Evolutionary conservation across 2,888 invertebrate genomes (phyloP).

Genomic region (Agapostemon virescens): DNA sequence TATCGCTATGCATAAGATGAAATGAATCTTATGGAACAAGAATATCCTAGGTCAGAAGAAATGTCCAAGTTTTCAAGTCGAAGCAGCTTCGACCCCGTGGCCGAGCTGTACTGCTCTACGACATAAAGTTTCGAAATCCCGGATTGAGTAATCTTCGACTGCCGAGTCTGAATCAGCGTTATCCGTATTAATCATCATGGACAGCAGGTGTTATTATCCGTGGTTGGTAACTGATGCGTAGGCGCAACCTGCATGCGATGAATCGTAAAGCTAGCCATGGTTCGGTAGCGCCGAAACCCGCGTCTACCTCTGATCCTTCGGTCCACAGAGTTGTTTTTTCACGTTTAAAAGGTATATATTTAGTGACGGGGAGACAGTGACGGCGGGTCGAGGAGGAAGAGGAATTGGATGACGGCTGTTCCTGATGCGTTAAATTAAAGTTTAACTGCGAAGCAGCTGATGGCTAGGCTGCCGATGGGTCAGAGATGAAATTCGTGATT

Average conservation of each 20-base stretch:
- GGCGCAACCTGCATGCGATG: slow-evolving; percentile 44
- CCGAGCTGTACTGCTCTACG: background rate
- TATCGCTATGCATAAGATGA: too few species aligned
- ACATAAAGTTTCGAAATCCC: slow-evolving; percentile 21
- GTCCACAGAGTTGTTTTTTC: slow-evolving; percentile 22
- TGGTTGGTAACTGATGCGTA: slow-evolving; percentile 35
- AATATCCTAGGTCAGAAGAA: too few species aligned
- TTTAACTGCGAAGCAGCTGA: slow-evolving; percentile 73
- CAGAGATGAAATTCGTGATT: slow-evolving; percentile 69
- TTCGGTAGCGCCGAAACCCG: slow-evolving; percentile 8
- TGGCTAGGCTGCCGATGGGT: slow-evolving; percentile 57
- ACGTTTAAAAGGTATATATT: slow-evolving; percentile 13
- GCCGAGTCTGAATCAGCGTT: slow-evolving; percentile 25
- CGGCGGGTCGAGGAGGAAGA: background rate
- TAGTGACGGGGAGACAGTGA: slow-evolving; percentile 18
- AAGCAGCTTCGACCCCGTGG: too few species aligned
- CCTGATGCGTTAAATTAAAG: slow-evolving; percentile 80
- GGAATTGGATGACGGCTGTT: slow-evolving; percentile 62
- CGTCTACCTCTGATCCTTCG: background rate
- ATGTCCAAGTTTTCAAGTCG: too few species aligned
- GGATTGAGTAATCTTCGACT: slow-evolving; percentile 38
- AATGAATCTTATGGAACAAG: too few species aligned
- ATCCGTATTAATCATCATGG: slow-evolving; percentile 55
- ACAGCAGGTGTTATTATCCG: slow-evolving; percentile 57
- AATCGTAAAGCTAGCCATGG: slow-evolving; percentile 42